Percentiles rank a stretch among this genome's conserved stretches.
phyloP scores from a whole-genome alignment of 1,140 invertebrate species.

The Cyclargus thomasi region DNA sequence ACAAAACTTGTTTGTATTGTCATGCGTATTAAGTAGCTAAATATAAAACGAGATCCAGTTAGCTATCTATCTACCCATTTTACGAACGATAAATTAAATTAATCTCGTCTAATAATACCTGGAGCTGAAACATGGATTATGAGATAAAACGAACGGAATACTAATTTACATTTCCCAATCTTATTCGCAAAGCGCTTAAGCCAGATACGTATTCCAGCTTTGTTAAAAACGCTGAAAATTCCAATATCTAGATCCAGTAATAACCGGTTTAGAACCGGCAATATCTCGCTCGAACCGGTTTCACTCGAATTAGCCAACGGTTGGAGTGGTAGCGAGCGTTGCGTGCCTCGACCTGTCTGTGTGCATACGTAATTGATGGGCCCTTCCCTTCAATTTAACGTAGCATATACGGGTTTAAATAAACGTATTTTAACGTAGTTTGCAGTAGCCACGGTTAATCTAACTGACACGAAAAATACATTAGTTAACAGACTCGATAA shows the following conservation, averaged over 20 bases:
- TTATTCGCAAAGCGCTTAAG: constrained; percentile 2
- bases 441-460: constrained; percentile 26
- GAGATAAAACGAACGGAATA: constrained; percentile 9
- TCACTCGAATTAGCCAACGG: constrained; percentile 50
- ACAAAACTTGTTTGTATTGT: too few relatives aligned
- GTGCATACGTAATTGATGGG: constrained; percentile 57
- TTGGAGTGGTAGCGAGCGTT: constrained; percentile 40
- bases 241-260: constrained; percentile 34
- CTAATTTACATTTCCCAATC: constrained; percentile 13
- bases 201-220: neutral
- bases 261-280: constrained; percentile 41
- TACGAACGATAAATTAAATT: constrained; percentile 5
- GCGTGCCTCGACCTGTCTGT: constrained; percentile 41
- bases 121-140: constrained; percentile 12
- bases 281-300: constrained; percentile 50
- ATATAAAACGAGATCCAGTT: too few relatives aligned
- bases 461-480: constrained; percentile 12
- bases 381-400: constrained; percentile 53
- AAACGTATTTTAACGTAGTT: constrained; percentile 37
- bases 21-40: too few relatives aligned
- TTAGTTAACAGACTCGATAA: constrained; percentile 10
- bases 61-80: too few relatives aligned
- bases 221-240: constrained; percentile 28
- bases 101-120: constrained; percentile 10
- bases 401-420: constrained; percentile 33